Evolutionary conservation across 2,888 invertebrate genomes (phyloP), one percentile per base, ranked within the genome.

Genomic region (Tenthredo amoena): DNA sequence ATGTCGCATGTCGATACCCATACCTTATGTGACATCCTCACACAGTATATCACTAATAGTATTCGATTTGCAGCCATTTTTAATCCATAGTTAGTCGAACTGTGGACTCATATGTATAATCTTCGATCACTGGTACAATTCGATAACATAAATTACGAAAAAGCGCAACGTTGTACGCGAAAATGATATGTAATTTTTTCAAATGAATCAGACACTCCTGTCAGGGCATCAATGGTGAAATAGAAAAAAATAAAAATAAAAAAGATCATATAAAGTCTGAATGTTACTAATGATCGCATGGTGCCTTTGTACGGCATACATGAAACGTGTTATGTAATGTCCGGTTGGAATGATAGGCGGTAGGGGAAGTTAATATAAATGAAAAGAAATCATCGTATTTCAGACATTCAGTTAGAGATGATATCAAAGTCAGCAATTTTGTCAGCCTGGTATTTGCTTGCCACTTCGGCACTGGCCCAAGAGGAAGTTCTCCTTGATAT

Each of bases 401-500:
- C 47, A n/a, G 71, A 68, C 58, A 81, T 77, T 58, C 58, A 10
- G 37, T 62, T 9, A 6, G 15, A 37, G 7, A 83, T 83, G 83
- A 31, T 47, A 37, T 47, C 83, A 3, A 43, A 65, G 83, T 68
- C 12, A 21, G 31, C 47, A 31, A 58, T 84, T 74, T 72, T 37
- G 21, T 72, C 74, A 12, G 84, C 26, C 37, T 72, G 76, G 26
- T 40, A 15, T 81, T 37, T 37, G n/a, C 74, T 83, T 5, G 85
- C 31, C 86, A 72, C 81, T 86, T 76, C 40, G 62, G 62, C 21
- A 12, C 47, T n/a, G 6, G 91, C 90, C 0, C 85, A 88, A 0
- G 91, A 92, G 77, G 91, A 91, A 37, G 88, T 90, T 55, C 86
- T 87, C 55, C 47, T 93, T 15, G 90, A 90, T n/a, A 91, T 91